Evolutionary conservation across 2,888 invertebrate genomes (phyloP).

Genomic region (Pterobdella sp.): DNA sequence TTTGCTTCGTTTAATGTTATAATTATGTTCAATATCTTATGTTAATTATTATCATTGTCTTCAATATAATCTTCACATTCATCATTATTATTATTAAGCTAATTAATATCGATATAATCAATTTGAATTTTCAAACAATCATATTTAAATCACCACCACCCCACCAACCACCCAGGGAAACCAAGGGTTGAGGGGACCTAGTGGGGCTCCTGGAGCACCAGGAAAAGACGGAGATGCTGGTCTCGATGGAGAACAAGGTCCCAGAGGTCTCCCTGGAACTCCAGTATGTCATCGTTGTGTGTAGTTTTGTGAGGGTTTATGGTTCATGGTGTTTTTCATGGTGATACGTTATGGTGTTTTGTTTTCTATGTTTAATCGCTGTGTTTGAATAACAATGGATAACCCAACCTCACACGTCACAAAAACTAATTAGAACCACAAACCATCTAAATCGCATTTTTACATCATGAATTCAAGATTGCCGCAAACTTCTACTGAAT

Average conservation of each 20-base stretch:
- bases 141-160: background rate
- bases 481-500: no score
- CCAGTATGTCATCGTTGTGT: constrained; percentile 20
- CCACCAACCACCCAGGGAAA: constrained; percentile 29
- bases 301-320: background rate
- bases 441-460: no score
- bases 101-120: background rate
- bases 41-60: no score
- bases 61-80: background rate
- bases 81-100: background rate
- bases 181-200: constrained; percentile 32
- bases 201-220: constrained; percentile 32
- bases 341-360: no score
- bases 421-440: no score
- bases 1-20: no score
- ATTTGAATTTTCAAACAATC: background rate
- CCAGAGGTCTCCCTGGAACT: constrained; percentile 32
- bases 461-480: no score
- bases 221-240: constrained; percentile 35
- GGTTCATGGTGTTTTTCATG: no score
- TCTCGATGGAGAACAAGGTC: constrained; percentile 32
- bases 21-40: no score
- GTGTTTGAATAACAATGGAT: no score
- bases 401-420: no score
- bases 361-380: no score